Evolutionary conservation across 2,888 invertebrate species (phyloP).

Genomic region (Lycia hirtaria): DNA sequence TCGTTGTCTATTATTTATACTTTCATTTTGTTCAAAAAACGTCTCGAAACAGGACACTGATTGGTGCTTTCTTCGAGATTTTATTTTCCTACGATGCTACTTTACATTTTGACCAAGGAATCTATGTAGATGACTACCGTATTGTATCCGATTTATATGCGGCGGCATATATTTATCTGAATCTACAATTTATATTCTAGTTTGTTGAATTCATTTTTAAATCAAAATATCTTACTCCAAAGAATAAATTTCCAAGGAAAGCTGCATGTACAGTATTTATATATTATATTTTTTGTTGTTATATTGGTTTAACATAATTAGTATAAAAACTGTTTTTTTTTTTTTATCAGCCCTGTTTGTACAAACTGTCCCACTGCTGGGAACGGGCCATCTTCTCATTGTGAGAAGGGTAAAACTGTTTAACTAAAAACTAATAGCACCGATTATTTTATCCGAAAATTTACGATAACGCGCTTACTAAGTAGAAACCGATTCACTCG

Average conservation of each 20-base stretch:
- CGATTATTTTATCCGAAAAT: too few species aligned
- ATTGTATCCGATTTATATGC: conserved; percentile 63
- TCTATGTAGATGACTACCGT: conserved; percentile 59
- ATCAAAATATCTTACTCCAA: neutral
- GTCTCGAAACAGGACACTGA: conserved; percentile 3
- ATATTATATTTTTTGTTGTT: too few species aligned
- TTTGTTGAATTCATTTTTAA: conserved; percentile 38
- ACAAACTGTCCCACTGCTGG: too few species aligned
- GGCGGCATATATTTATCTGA: conserved; percentile 54
- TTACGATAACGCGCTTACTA: too few species aligned
- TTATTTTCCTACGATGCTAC: conserved; percentile 40
- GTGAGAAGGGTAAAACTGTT: too few species aligned
- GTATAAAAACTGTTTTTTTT: neutral
- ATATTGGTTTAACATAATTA: too few species aligned
- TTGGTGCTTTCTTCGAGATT: conserved; percentile 15
- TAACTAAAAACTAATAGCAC: too few species aligned
- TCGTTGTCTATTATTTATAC: neutral
- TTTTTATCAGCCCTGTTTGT: too few species aligned
- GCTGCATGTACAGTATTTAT: neutral
- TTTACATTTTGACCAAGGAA: conserved; percentile 61
- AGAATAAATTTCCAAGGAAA: neutral
- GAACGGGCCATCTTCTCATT: too few species aligned
- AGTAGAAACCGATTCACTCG: too few species aligned
- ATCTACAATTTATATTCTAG: conserved; percentile 48
- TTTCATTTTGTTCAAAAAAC: conserved; percentile 5